Evolutionary conservation across 2,113 vertebrate genomes (phyloP).

Genomic region (Menidia beryllina): DNA sequence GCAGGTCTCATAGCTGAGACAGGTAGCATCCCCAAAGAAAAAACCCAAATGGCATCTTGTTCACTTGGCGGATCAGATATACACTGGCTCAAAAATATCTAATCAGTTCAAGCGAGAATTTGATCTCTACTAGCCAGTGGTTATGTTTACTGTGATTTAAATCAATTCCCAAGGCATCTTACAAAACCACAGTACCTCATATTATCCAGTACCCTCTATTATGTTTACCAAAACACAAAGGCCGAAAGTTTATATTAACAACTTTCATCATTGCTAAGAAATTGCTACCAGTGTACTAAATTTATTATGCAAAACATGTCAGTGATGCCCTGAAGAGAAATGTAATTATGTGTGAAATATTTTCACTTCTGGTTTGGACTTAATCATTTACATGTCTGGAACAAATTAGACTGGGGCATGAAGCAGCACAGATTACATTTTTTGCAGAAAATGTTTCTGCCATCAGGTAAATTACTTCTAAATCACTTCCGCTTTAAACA

Average conservation of each 20-base stretch:
- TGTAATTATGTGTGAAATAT: slow-evolving; percentile 66
- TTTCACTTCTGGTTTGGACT: slow-evolving; percentile 58
- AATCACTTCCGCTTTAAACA: slow-evolving; percentile 50
- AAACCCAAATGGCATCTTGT: slow-evolving; percentile 14
- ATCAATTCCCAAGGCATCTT: neutral
- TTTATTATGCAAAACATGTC: slow-evolving; percentile 56
- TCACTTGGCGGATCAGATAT: neutral
- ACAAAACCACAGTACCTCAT: neutral
- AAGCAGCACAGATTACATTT: slow-evolving; percentile 46
- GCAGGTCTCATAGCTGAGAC: slow-evolving; percentile 24
- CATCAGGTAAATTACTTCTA: slow-evolving; percentile 55
- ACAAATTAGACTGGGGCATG: slow-evolving; percentile 44
- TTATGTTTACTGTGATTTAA: neutral
- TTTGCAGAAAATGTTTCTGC: slow-evolving; percentile 47
- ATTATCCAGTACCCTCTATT: slow-evolving; percentile 6
- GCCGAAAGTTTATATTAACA: slow-evolving; percentile 27
- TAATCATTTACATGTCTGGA: slow-evolving; percentile 51
- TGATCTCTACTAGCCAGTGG: neutral
- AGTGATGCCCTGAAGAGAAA: slow-evolving; percentile 51
- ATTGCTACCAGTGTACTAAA: slow-evolving; percentile 36
- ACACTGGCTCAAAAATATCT: slow-evolving; percentile 4
- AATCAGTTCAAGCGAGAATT: neutral
- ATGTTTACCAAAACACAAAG: slow-evolving; percentile 40
- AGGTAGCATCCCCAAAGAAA: slow-evolving; percentile 29
- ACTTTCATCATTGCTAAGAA: slow-evolving; percentile 51